These are phyloP conservation scores for Holotrichia oblita DNA, from an alignment of 1,140 invertebrate genomes.

Conservation along the genomic window DNA sequence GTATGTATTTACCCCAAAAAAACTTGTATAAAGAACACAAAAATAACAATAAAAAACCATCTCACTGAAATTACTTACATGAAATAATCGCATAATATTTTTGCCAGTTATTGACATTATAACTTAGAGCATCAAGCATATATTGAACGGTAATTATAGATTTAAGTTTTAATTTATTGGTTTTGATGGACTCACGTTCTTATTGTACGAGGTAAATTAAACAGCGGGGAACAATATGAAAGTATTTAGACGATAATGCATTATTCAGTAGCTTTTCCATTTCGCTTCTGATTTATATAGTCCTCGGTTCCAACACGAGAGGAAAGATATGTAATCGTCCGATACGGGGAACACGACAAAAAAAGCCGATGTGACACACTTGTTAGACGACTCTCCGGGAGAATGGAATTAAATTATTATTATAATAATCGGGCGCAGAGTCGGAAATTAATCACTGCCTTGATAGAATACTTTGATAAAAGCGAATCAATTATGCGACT, in stretches of 20 bases:
- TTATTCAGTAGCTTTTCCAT: conserved; percentile 6
- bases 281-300: conserved; percentile 23
- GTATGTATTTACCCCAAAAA: no score
- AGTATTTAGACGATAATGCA: conserved; percentile 1
- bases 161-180: background rate
- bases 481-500: conserved; percentile 31
- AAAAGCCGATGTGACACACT: conserved; percentile 20
- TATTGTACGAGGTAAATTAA: background rate
- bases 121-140: no score
- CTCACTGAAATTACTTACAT: no score
- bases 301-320: background rate
- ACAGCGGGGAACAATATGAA: background rate
- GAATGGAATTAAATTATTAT: conserved; percentile 30
- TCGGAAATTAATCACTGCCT: conserved; percentile 33
- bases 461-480: conserved; percentile 24
- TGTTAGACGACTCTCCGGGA: background rate
- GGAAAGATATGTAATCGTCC: background rate
- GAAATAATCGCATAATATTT: no score
- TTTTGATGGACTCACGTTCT: background rate
- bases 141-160: no score
- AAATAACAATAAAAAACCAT: no score
- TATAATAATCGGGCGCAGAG: conserved; percentile 24
- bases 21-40: no score
- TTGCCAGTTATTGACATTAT: no score
- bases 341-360: background rate